Base-by-base conservation (phyloP, 2,888 invertebrate genomes). In the Parapristionchus giblindavisi region DNA sequence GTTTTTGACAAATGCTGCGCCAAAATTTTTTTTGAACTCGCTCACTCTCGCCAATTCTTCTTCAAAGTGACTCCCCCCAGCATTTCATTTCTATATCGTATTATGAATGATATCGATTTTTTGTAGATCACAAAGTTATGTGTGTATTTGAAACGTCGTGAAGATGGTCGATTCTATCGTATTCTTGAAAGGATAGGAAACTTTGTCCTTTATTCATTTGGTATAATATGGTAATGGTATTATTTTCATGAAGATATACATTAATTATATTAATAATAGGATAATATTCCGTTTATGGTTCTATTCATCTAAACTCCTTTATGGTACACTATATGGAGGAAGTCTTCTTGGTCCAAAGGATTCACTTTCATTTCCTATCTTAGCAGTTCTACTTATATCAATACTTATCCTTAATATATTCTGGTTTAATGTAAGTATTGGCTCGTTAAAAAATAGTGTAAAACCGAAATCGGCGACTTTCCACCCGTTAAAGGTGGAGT, bases 201-300 rank as follows among this genome's bases (percentile, higher is more conserved):
- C 52, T 77, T 78, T 5, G 74, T 80, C 2, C 83, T 85, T 78
- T 78, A 80, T n/a, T 68, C 80, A n/a, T 85, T 85, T 61, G 84
- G 79, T 29, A 75, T 81, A 61, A 78, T 82, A 66, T 85, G 85
- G 83, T 81, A 14, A n/a, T 51, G 32, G 4, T 8, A 4, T 2
- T 1, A 8, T 32, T 75, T 74, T 51, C 54, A 24, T 1, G 36
- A 6, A 34, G n/a, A 0, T 5, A 48, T 48, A 3, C 32, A 36
- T 32, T 27, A 11, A 48, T 21, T 29, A n/a, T 21, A 21, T 43
- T 4, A 3, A 48, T 48, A 36, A 1, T 2, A 79, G 80, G 81
- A 77, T 85, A 6, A 77, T 83, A 0, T 85, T 81, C 76, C 83
- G 85, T 2, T 75, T 85, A 65, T 85, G 83, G 83, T 84, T 80